Conservation (phyloP, 64 coral and sea anemone genomes). For the Acropora yongei region DNA sequence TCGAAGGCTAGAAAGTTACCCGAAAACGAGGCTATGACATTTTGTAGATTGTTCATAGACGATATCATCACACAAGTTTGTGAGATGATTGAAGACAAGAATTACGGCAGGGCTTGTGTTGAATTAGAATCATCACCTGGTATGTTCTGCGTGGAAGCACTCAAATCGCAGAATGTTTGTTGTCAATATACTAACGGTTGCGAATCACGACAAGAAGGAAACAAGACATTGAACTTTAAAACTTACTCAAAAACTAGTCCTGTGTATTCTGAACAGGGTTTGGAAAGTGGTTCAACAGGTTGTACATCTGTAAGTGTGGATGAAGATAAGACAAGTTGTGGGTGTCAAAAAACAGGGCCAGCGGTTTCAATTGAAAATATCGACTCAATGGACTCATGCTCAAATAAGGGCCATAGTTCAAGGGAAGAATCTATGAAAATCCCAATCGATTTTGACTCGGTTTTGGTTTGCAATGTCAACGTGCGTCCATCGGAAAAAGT, state of each 20-base stretch:
- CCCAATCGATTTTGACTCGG: constrained; percentile 8
- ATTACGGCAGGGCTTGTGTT: not conserved
- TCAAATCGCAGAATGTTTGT: not conserved
- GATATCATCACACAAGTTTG: constrained; percentile 10
- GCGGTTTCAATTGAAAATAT: not conserved
- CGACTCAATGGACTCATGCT: no score
- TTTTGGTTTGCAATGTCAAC: constrained; percentile 5
- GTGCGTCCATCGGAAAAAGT: not conserved
- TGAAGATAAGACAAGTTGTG: not conserved
- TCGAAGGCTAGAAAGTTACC: not conserved
- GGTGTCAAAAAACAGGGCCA: not conserved
- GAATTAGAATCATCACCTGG: not conserved
- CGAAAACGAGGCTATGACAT: not conserved
- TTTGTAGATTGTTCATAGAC: not conserved
- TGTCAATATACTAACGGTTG: not conserved
- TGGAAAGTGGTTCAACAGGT: not conserved
- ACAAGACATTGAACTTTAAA: not conserved
- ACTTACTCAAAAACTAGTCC: not conserved
- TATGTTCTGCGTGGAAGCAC: not conserved
- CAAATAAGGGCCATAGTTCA: not conserved
- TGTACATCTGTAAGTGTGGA: not conserved
- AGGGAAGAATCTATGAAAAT: constrained; percentile 1
- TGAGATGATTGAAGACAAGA: not conserved
- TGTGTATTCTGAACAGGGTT: not conserved
- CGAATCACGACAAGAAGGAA: not conserved